A percentile compares a stretch with the other conserved stretches of the same genome.
Conservation (phyloP, 2,113 vertebrate genomes). For the Rhinolophus sinicus region DNA sequence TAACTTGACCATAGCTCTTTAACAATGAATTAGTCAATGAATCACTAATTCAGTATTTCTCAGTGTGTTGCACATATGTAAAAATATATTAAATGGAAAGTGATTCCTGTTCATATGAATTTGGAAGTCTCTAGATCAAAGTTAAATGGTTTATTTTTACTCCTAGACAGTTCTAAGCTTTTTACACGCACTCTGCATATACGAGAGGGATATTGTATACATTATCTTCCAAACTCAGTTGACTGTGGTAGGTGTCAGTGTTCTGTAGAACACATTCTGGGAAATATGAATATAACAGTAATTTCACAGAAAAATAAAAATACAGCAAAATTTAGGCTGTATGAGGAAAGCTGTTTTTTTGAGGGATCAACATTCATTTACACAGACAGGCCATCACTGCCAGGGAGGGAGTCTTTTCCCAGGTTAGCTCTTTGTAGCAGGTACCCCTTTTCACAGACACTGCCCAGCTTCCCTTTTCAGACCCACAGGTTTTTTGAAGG, state of each 20-base stretch:
- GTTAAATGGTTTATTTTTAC: slow-evolving; percentile 10
- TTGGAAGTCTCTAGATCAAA: not conserved
- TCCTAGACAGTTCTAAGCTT: not conserved
- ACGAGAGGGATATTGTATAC: not conserved
- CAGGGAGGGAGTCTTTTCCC: not conserved
- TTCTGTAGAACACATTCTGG: not conserved
- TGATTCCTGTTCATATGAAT: slow-evolving; percentile 18
- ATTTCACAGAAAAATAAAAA: not conserved
- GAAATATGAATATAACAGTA: not conserved
- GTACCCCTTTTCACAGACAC: not conserved
- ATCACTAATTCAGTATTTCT: not conserved
- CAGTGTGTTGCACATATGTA: not conserved
- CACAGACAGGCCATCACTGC: not conserved
- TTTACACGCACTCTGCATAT: not conserved
- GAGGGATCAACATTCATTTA: not conserved
- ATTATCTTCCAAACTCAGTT: not conserved
- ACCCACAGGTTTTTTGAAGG: not conserved
- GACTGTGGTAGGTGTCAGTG: not conserved
- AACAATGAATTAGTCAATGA: not conserved
- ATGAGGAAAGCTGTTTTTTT: not conserved
- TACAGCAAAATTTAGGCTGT: not conserved
- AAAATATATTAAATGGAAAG: slow-evolving; percentile 12
- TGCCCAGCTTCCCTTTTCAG: not conserved
- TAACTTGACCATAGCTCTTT: not conserved
- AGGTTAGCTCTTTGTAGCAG: not conserved